phyloP scores from a whole-genome alignment of 2,888 invertebrate species.

The Abrostola triplasia region DNA sequence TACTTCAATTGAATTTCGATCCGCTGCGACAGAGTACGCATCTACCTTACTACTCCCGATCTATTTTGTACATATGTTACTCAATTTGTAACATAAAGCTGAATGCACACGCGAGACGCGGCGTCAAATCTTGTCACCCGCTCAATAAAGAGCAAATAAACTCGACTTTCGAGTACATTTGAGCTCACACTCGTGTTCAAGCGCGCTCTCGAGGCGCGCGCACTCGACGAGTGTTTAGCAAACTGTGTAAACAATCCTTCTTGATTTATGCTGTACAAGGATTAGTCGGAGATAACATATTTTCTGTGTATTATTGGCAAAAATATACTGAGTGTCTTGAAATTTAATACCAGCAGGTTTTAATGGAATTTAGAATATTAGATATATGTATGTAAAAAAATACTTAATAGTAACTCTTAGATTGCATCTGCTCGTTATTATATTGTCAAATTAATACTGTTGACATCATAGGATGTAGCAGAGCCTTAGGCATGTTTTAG shows the following conservation, averaged over 20 bases:
- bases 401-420: no score
- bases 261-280: slow-evolving; percentile 66
- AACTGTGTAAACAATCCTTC: slow-evolving; percentile 77
- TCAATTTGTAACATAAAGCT: slow-evolving; percentile 56
- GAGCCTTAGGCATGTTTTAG: no score
- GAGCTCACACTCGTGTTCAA: slow-evolving; percentile 77
- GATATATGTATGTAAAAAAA: no score
- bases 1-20: not conserved
- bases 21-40: slow-evolving; percentile 15
- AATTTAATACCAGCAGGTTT: no score
- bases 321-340: not conserved
- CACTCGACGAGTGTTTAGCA: slow-evolving; percentile 77
- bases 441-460: no score
- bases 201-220: slow-evolving; percentile 65
- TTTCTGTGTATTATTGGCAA: not conserved
- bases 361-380: no score
- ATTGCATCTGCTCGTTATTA: no score
- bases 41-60: slow-evolving; percentile 10
- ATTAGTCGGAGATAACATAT: slow-evolving; percentile 26
- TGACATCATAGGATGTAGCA: no score
- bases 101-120: slow-evolving; percentile 58
- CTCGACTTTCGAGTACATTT: slow-evolving; percentile 73
- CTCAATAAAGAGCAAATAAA: slow-evolving; percentile 82
- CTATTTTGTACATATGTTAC: slow-evolving; percentile 30
- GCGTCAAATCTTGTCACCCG: slow-evolving; percentile 74